A percentile compares a stretch with the other conserved stretches of the same genome.
phyloP scores from a whole-genome alignment of 2,888 invertebrate genomes.

The Salpingus planirostris region DNA sequence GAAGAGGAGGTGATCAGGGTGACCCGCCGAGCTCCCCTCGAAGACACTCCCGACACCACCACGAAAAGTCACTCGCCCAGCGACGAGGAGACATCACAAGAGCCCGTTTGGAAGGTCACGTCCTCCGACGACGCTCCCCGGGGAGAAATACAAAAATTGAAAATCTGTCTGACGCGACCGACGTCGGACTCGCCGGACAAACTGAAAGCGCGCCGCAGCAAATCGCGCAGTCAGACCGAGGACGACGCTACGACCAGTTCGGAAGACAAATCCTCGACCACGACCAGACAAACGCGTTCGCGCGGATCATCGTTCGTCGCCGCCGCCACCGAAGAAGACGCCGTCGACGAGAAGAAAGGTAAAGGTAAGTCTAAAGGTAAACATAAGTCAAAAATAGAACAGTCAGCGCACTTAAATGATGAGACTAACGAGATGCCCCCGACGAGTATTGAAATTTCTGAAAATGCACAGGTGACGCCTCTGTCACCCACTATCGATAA shows the following conservation, averaged over 20 bases:
- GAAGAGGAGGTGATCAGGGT: constrained; percentile 21
- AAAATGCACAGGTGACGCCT: constrained; percentile 41
- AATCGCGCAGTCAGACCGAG: constrained; percentile 47
- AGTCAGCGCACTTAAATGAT: constrained; percentile 31
- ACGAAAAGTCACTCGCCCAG: constrained; percentile 13
- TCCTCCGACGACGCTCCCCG: constrained; percentile 39
- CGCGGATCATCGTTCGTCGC: constrained; percentile 13
- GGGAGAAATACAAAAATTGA: constrained; percentile 56
- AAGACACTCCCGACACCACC: constrained; percentile 25
- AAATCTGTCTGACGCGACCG: constrained; percentile 54
- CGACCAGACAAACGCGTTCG: constrained; percentile 39
- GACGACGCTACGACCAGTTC: constrained; percentile 40
- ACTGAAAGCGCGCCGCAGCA: constrained; percentile 44
- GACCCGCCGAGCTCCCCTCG: constrained; percentile 4
- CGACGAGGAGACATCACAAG: constrained; percentile 16
- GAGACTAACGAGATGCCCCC: constrained; percentile 33
- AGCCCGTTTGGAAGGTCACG: constrained; percentile 50
- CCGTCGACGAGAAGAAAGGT: constrained; percentile 31
- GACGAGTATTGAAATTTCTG: constrained; percentile 38
- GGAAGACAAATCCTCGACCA: constrained; percentile 39
- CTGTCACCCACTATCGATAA: constrained; percentile 38
- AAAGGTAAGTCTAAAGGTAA: constrained; percentile 44
- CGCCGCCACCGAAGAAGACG: constrained; percentile 23
- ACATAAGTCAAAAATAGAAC: constrained; percentile 37
- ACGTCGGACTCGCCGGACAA: constrained; percentile 47